Evolutionary conservation across 2,888 invertebrate species (phyloP).

Genomic region (Athetis lepigone): DNA sequence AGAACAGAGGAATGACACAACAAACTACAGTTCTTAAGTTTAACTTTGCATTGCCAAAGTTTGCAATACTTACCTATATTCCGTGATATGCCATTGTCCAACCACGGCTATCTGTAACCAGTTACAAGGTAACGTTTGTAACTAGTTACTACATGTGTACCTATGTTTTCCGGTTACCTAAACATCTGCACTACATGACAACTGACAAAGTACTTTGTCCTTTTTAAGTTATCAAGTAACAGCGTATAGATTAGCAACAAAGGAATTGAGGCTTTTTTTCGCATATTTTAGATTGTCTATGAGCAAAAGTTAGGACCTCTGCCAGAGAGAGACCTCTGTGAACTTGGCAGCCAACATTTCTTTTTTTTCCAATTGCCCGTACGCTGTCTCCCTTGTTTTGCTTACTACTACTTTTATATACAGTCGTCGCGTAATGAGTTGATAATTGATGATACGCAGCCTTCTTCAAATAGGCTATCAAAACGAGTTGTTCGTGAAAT

Average conservation of each 20-base stretch:
- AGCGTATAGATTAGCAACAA: background rate
- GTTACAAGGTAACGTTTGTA: background rate
- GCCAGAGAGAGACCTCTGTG: no score
- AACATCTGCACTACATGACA: background rate
- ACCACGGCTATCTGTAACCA: slow-evolving; percentile 2
- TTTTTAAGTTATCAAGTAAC: background rate
- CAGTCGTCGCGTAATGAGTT: no score
- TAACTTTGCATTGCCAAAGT: slow-evolving; percentile 15
- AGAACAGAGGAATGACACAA: background rate
- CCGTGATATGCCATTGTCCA: slow-evolving; percentile 4
- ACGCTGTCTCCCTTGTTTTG: no score
- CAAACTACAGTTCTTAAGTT: background rate
- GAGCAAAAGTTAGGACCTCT: no score
- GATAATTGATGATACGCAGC: no score
- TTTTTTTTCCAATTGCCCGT: no score
- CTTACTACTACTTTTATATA: no score
- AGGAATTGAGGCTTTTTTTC: background rate
- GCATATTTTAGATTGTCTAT: no score
- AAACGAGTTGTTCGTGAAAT: no score
- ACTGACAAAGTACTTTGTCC: background rate
- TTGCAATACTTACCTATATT: slow-evolving; percentile 5
- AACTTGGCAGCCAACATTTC: no score
- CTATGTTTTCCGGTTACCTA: background rate
- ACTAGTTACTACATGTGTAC: background rate
- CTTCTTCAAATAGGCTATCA: no score